Conservation (phyloP, 2,888 invertebrate species). For the Hanleya hanleyi region DNA sequence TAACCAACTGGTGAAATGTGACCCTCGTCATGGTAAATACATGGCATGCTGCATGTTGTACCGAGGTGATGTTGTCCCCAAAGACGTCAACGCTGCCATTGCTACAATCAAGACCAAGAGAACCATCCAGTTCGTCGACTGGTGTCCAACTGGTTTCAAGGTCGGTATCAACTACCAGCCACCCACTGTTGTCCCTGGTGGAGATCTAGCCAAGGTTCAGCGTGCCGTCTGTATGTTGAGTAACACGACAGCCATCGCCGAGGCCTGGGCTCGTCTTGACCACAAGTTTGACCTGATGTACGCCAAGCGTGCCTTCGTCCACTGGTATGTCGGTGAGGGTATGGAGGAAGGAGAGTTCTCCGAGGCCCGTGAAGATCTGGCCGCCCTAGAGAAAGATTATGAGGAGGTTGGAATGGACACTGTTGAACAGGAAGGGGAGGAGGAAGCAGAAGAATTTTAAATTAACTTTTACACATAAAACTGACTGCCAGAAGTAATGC, state of each 20-base stretch:
- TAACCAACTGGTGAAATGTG: constrained; percentile 61
- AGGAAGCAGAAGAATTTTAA: constrained; percentile 65
- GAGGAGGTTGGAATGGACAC: constrained; percentile 35
- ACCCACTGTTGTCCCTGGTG: constrained; percentile 79
- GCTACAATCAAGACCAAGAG: constrained; percentile 54
- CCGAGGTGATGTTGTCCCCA: constrained; percentile 28
- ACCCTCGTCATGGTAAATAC: not conserved
- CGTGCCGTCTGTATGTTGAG: not conserved
- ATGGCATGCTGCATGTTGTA: constrained; percentile 15
- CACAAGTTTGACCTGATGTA: constrained; percentile 74
- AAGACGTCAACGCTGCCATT: not conserved
- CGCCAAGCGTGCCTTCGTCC: constrained; percentile 87
- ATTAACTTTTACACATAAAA: not conserved
- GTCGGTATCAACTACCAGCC: constrained; percentile 15
- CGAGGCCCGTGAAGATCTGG: constrained; percentile 18
- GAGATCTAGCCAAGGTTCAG: constrained; percentile 72
- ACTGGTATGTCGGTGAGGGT: constrained; percentile 74
- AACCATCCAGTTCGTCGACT: not conserved
- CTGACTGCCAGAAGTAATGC: not conserved
- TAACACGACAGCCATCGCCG: constrained; percentile 76
- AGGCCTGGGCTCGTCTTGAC: constrained; percentile 81
- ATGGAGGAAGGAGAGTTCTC: constrained; percentile 26
- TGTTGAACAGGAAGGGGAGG: constrained; percentile 9
- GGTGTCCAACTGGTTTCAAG: not conserved
- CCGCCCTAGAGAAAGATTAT: not conserved